Conservation (phyloP, 2,888 invertebrate species). For the Thelaira solivaga region DNA sequence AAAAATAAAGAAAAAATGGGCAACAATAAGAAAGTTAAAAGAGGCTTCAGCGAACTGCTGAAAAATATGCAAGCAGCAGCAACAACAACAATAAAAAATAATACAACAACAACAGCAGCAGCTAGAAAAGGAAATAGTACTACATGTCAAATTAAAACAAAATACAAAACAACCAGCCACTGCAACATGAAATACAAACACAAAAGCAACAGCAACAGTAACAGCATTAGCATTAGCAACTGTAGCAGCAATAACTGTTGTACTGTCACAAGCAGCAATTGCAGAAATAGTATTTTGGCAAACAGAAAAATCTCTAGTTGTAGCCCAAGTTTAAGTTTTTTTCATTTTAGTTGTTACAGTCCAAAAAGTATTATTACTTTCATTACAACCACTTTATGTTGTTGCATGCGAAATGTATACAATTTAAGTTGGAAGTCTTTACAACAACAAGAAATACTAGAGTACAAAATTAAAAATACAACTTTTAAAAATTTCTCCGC, state of each 20-base stretch:
- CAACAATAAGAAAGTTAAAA: slow-evolving; percentile 44
- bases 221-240: background rate
- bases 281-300: no score
- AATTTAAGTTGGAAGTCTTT: background rate
- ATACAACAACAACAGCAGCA: background rate
- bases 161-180: slow-evolving; percentile 3
- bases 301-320: no score
- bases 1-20: slow-evolving; percentile 43
- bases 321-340: slow-evolving; percentile 33
- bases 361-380: slow-evolving; percentile 46
- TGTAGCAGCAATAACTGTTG: no score
- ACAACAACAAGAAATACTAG: slow-evolving; percentile 3
- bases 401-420: slow-evolving; percentile 17
- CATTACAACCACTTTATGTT: slow-evolving; percentile 29
- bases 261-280: no score
- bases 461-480: slow-evolving; percentile 33
- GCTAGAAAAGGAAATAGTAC: background rate
- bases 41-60: slow-evolving; percentile 11
- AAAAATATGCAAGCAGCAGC: slow-evolving; percentile 4
- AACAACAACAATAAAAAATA: slow-evolving; percentile 11
- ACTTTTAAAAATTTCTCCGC: background rate
- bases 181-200: slow-evolving; percentile 13
- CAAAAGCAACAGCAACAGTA: background rate
- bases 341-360: slow-evolving; percentile 30
- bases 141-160: slow-evolving; percentile 4